phyloP scores from a whole-genome alignment of 2,113 vertebrate species.

The Onychostoma macrolepis region DNA sequence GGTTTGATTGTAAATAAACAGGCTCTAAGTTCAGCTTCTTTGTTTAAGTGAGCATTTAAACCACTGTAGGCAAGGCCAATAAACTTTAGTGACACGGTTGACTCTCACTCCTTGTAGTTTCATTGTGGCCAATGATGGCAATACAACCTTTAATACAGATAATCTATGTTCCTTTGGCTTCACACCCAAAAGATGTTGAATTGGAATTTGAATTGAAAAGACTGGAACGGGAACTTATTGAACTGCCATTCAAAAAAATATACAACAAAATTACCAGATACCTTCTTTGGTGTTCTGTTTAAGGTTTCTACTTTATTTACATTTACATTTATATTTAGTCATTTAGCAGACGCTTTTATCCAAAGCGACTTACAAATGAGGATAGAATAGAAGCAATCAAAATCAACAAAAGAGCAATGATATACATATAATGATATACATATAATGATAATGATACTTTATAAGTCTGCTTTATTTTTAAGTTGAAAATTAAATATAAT shows the following conservation, averaged over 20 bases:
- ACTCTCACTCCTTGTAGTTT: not conserved
- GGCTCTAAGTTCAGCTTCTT: not conserved
- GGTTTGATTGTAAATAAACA: not conserved
- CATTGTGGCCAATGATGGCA: not conserved
- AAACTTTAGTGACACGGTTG: not conserved
- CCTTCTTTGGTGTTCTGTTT: not conserved
- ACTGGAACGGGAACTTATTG: not conserved
- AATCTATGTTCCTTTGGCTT: not conserved
- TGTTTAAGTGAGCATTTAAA: not conserved
- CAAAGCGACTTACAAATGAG: too few species aligned
- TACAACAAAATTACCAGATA: not conserved
- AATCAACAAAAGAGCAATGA: too few species aligned
- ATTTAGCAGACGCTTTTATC: too few species aligned
- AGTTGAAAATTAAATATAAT: not conserved
- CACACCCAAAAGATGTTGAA: not conserved
- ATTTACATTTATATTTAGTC: too few species aligned
- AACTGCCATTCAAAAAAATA: not conserved
- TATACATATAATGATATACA: too few species aligned
- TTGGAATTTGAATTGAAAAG: not conserved
- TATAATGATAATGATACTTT: not conserved
- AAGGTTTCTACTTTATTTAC: not conserved
- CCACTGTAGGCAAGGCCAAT: not conserved
- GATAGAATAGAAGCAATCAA: too few species aligned
- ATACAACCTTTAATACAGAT: not conserved
- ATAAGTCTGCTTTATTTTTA: not conserved